phyloP scores from a whole-genome alignment of 2,797 vertebrate species.

The Molothrus ater region DNA sequence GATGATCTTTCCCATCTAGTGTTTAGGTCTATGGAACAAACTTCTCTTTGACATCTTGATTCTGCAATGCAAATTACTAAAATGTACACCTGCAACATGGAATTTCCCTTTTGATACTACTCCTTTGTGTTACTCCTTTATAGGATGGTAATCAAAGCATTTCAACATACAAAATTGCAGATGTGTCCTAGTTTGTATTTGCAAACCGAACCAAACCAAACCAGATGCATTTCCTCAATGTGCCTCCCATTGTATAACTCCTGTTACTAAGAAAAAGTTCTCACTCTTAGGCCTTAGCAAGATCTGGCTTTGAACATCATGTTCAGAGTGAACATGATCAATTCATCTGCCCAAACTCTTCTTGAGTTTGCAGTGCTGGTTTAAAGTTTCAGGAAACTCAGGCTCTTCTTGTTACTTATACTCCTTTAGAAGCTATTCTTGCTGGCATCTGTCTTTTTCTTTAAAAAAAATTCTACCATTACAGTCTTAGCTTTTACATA shows the following conservation, averaged over 20 bases:
- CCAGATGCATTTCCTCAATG: background rate
- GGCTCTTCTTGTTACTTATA: background rate
- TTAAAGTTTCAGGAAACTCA: background rate
- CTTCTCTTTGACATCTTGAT: background rate
- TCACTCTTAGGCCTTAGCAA: background rate
- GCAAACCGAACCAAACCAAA: background rate
- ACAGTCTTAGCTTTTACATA: background rate
- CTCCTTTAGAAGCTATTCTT: background rate
- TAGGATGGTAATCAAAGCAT: background rate
- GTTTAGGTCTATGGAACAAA: background rate
- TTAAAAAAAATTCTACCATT: background rate
- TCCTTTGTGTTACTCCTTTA: background rate
- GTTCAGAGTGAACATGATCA: background rate
- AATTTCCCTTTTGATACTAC: background rate
- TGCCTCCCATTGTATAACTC: background rate
- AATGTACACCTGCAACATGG: background rate
- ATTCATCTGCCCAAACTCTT: background rate
- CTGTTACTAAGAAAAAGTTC: background rate
- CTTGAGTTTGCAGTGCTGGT: background rate
- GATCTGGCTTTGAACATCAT: background rate
- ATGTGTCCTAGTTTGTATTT: background rate
- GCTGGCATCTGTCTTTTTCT: background rate
- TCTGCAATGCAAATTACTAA: slow-evolving; percentile 11
- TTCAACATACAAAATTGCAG: background rate
- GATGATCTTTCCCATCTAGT: slow-evolving; percentile 10